Conservation (phyloP, 2,888 invertebrate genomes). For the Ferrisia virgata region DNA sequence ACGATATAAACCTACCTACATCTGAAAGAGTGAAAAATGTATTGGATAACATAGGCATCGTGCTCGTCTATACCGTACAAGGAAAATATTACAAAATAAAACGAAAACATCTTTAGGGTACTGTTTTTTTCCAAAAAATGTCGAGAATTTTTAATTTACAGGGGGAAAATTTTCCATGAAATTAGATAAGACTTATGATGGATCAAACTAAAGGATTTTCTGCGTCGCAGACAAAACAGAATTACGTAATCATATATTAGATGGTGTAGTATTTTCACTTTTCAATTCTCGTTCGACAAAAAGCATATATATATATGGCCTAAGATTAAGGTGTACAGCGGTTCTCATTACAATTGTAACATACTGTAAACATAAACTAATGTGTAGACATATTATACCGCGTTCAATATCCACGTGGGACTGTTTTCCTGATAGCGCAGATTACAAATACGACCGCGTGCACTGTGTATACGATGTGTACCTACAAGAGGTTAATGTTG, state of each 20-base stretch:
- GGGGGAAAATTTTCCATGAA: neutral
- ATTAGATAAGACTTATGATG: neutral
- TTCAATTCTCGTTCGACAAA: neutral
- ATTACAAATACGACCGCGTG: slow-evolving; percentile 29
- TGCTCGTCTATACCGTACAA: neutral
- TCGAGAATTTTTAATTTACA: neutral
- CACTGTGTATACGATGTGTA: slow-evolving; percentile 31
- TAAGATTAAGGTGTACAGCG: neutral
- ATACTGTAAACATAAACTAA: slow-evolving; percentile 20
- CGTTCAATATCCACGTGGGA: slow-evolving; percentile 3
- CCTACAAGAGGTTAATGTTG: slow-evolving; percentile 45
- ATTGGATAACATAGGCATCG: neutral
- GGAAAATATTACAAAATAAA: neutral
- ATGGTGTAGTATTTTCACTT: neutral
- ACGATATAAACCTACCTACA: neutral
- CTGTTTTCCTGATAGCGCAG: slow-evolving; percentile 3
- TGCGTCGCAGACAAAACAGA: neutral
- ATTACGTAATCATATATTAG: no score
- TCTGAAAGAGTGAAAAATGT: neutral
- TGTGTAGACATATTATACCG: neutral
- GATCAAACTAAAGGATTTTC: neutral
- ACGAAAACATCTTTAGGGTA: neutral
- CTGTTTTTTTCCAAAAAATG: neutral
- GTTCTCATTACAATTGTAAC: slow-evolving; percentile 18
- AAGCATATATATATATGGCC: no score